A percentile compares a stretch with the other conserved stretches of the same genome.
Conservation (phyloP, 2,113 vertebrate species). For the Gambusia holbrooki region DNA sequence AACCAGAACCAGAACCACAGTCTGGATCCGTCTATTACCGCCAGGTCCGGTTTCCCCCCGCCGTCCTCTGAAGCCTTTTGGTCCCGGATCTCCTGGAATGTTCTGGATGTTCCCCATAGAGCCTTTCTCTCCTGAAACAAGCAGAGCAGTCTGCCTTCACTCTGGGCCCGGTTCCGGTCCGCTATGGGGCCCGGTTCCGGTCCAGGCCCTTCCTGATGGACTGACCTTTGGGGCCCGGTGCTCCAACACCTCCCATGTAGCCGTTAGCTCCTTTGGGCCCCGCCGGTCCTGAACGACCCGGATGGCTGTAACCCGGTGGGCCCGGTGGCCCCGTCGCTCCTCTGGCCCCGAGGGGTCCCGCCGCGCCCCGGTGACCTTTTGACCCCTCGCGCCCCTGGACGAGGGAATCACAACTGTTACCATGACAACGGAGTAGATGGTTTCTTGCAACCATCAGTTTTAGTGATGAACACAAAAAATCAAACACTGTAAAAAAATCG, state of each 20-base stretch:
- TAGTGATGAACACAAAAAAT: too few species aligned
- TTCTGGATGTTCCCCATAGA: constrained; percentile 35
- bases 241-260: constrained; percentile 60
- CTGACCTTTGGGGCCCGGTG: constrained; percentile 71
- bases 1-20: neutral
- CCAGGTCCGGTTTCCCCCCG: constrained; percentile 60
- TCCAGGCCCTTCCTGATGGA: neutral
- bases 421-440: neutral
- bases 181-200: neutral
- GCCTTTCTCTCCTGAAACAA: constrained; percentile 74
- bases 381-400: constrained; percentile 64
- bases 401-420: neutral
- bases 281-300: too few species aligned
- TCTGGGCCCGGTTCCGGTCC: neutral
- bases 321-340: constrained; percentile 67
- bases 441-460: too few species aligned
- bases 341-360: constrained; percentile 44
- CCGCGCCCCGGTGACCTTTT: constrained; percentile 64
- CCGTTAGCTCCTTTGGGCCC: constrained; percentile 69
- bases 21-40: constrained; percentile 52
- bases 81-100: constrained; percentile 68
- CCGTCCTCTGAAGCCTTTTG: constrained; percentile 67
- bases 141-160: neutral
- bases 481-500: too few species aligned
- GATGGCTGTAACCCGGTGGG: constrained; percentile 10